Conservation (phyloP, 2,888 invertebrate species). For the Nemoura dubitans region DNA sequence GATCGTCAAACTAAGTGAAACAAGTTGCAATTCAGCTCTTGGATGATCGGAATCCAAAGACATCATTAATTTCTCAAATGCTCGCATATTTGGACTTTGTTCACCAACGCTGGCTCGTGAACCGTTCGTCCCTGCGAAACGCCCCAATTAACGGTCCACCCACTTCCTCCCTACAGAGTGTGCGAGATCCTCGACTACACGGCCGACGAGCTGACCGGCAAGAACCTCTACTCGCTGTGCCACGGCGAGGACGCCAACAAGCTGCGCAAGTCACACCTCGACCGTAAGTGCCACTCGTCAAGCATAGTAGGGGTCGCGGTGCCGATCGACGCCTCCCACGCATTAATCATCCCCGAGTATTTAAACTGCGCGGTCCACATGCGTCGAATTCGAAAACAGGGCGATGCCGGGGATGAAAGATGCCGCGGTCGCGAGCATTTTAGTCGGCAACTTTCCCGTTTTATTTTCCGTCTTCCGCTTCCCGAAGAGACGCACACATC, state of each 20-base stretch:
- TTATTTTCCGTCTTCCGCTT: background rate
- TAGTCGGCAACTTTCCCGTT: background rate
- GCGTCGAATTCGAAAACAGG: background rate
- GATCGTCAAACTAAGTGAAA: no score
- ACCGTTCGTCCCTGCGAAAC: background rate
- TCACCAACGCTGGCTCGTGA: no score
- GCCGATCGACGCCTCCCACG: no score
- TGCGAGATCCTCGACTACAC: constrained; percentile 92
- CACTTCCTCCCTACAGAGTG: constrained; percentile 68
- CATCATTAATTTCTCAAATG: no score
- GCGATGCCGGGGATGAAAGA: background rate
- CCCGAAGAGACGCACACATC: background rate
- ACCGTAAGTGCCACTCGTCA: constrained; percentile 96
- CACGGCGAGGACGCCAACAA: constrained; percentile 96
- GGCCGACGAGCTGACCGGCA: constrained; percentile 92
- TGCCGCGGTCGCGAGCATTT: background rate
- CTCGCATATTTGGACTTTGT: no score
- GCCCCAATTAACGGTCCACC: background rate
- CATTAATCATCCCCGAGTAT: no score
- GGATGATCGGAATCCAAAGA: no score
- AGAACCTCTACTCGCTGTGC: constrained; percentile 92
- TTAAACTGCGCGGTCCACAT: no score
- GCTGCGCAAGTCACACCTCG: constrained; percentile 92
- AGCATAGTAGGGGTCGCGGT: no score
- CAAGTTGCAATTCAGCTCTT: no score